phyloP scores from a whole-genome alignment of 2,797 vertebrate genomes.

The Danio jaintianensis region DNA sequence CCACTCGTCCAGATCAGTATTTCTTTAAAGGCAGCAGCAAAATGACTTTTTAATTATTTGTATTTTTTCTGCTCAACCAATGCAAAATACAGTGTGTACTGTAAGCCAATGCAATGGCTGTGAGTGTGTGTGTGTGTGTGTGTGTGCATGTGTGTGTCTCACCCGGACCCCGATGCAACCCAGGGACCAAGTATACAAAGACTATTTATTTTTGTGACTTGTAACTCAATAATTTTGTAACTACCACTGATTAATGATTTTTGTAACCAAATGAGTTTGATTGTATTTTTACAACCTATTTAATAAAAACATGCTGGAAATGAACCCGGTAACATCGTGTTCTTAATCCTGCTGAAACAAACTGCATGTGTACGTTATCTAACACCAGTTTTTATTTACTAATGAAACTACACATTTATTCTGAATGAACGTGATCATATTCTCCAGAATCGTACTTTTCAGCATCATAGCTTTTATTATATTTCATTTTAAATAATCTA shows the following conservation, averaged over 20 bases:
- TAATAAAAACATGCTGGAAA: conserved; percentile 54
- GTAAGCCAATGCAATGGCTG: conserved; percentile 26
- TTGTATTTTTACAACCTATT: conserved; percentile 59
- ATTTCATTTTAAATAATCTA: no score
- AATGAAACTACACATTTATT: no score
- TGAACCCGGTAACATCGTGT: conserved; percentile 4
- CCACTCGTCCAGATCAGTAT: background rate
- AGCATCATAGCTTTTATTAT: no score
- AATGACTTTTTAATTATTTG: conserved; percentile 1
- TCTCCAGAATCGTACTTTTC: no score
- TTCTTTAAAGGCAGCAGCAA: background rate
- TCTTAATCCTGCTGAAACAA: background rate
- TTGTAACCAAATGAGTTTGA: conserved; percentile 51
- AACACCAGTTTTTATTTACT: no score
- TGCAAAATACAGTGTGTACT: conserved; percentile 30
- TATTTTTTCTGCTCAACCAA: background rate
- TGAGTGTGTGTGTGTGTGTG: background rate
- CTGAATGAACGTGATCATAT: no score
- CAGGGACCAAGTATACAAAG: conserved; percentile 48
- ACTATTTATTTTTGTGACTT: conserved; percentile 58
- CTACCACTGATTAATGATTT: conserved; percentile 43
- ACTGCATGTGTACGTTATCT: no score
- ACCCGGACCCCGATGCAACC: conserved; percentile 11
- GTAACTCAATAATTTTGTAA: conserved; percentile 53
- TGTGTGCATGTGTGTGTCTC: background rate